phyloP scores from a whole-genome alignment of 1,140 invertebrate species.

The Lepidurus apus region DNA sequence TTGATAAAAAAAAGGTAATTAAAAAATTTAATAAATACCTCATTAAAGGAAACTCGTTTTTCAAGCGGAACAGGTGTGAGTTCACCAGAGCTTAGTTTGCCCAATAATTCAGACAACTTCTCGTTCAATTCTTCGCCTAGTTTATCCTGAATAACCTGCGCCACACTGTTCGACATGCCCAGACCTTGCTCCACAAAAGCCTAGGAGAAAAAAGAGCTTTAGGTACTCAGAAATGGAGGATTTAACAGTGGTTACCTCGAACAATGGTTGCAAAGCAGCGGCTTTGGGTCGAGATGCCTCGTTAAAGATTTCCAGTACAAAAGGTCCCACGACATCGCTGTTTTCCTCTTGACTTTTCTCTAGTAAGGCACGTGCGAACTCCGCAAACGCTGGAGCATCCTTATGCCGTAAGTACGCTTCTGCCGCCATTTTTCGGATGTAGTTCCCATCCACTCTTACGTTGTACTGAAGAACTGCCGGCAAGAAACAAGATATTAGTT shows the following conservation, averaged over 20 bases:
- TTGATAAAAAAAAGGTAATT: no score
- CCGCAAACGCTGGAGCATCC: slow-evolving; percentile 7
- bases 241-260: slow-evolving; percentile 37
- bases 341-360: slow-evolving; percentile 44
- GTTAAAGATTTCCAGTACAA: slow-evolving; percentile 49
- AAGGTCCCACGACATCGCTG: slow-evolving; percentile 47
- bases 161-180: slow-evolving; percentile 53
- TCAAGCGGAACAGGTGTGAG: slow-evolving; percentile 41
- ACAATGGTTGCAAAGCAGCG: slow-evolving; percentile 40
- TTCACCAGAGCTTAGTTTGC: slow-evolving; percentile 57
- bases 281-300: slow-evolving; percentile 35
- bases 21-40: not conserved
- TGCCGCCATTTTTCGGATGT: slow-evolving; percentile 8
- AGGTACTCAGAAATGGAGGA: not conserved
- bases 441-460: slow-evolving; percentile 25
- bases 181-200: slow-evolving; percentile 56
- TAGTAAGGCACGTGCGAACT: slow-evolving; percentile 41
- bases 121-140: slow-evolving; percentile 57
- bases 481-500: not conserved
- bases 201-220: slow-evolving; percentile 44
- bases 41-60: not conserved
- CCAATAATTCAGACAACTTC: slow-evolving; percentile 54
- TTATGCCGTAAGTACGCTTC: slow-evolving; percentile 17
- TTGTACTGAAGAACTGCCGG: slow-evolving; percentile 34
- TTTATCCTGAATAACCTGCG: slow-evolving; percentile 55